Base-by-base conservation (phyloP, 2,113 vertebrate species). In the Chitala chitala region DNA sequence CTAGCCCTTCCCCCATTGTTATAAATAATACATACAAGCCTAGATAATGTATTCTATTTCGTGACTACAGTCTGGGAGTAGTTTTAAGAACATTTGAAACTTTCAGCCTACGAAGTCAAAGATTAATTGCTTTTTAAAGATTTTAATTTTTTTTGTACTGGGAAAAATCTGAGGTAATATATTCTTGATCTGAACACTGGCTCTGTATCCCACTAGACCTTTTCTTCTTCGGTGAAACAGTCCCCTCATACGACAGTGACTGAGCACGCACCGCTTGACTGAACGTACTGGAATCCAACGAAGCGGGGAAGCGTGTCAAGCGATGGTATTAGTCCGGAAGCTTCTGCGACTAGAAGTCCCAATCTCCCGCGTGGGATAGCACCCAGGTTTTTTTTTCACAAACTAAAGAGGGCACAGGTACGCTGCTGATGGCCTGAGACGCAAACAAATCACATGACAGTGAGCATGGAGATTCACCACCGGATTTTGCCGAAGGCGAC, bases 81-180 rank as follows among this genome's bases (percentile, higher is more conserved):
- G n/a, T 26, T 74, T 51, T 24, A 17, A 24, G 66, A 63, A 51
- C 24, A 65, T 74, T 44, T 64, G 54, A 69, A 72, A 46, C 40
- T 24, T 46, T 48, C 40, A 48, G 42, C 46, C 12, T 10, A 46
- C 10, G 3, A 22, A 46, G 40, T 2, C 17, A 44, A n/a, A 29
- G 40, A 46, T 13, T 63, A 63, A 63, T 63, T 44, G 40, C 29
- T 36, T 36, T 64, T 69, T 69, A 36, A 63, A 36, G 31, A 20
- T 33, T 20, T 38, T n/a, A n/a, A n/a, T n/a, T n/a, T 7, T 20
- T 8, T 33, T 17, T 36, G n/a, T 33, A 46, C 64, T 24, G 64
- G 44, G 64, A n/a, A 46, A 33, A 26, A 66, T 44, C 64, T 44
- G 42, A 29, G 20, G 13, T 44, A n/a, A 69, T 17, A 2, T 69